Percentiles rank a stretch among this genome's conserved stretches.
These are phyloP conservation scores for Ctenicera cuprea DNA, from an alignment of 2,888 invertebrate species.

Conservation along the genomic window DNA sequence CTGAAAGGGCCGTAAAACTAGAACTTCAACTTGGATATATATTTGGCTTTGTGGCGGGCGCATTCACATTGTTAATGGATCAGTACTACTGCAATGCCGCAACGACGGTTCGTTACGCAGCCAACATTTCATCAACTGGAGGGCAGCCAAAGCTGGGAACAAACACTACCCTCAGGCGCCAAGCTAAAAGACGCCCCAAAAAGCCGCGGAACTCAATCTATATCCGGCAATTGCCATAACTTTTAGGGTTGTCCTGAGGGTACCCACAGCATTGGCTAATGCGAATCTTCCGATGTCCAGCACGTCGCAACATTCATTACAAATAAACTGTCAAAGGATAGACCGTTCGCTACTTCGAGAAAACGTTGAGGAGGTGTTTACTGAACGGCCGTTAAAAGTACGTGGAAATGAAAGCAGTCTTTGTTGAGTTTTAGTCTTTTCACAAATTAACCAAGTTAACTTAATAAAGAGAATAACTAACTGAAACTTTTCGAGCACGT, in stretches of 20 bases:
- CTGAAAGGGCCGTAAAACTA: constrained; percentile 40
- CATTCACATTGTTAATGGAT: constrained; percentile 62
- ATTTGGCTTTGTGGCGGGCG: constrained; percentile 42
- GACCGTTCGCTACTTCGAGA: constrained; percentile 28
- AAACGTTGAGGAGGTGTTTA: constrained; percentile 27
- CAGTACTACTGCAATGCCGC: constrained; percentile 63
- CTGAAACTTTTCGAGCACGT: neutral
- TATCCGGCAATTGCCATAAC: constrained; percentile 66
- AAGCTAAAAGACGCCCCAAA: constrained; percentile 60
- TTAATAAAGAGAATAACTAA: neutral
- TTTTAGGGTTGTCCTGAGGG: constrained; percentile 60
- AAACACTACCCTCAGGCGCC: constrained; percentile 58
- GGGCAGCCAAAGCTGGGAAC: constrained; percentile 64
- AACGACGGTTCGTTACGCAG: constrained; percentile 63
- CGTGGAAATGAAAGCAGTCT: neutral
- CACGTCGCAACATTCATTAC: constrained; percentile 65
- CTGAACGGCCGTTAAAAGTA: constrained; percentile 5
- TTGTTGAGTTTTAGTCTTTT: neutral
- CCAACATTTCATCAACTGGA: constrained; percentile 68
- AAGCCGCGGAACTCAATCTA: constrained; percentile 63
- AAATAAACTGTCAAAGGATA: constrained; percentile 44
- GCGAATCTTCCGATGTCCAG: constrained; percentile 62
- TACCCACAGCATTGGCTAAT: constrained; percentile 61
- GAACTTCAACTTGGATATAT: constrained; percentile 30
- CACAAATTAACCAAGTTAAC: neutral